Evolutionary conservation across 2,113 vertebrate genomes (phyloP).

Genomic region (Oenanthe oenanthe): DNA sequence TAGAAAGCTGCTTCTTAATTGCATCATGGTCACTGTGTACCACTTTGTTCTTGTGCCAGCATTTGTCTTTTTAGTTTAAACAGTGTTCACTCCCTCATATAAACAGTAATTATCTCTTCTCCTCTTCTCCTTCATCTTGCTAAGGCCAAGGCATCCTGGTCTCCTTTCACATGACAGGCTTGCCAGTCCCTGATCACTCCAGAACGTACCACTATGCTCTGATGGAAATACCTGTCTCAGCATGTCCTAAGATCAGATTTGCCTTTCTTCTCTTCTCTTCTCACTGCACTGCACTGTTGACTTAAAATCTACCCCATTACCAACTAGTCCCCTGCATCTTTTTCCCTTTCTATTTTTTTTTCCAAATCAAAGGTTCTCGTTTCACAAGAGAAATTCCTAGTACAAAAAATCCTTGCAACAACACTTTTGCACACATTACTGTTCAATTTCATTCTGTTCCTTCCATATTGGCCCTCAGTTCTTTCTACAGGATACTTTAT

Average conservation of each 20-base stretch:
- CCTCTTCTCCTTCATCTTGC: conserved; percentile 11
- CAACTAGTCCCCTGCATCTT: background rate
- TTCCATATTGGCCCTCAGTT: background rate
- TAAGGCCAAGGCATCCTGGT: conserved; percentile 15
- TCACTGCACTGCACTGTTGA: background rate
- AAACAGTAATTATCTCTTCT: conserved; percentile 29
- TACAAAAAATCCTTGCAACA: background rate
- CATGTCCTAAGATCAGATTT: background rate
- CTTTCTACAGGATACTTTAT: background rate
- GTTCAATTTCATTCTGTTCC: background rate
- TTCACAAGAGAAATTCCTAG: background rate
- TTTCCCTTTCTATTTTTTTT: background rate
- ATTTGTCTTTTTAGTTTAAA: conserved; percentile 35
- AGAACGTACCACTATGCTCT: background rate
- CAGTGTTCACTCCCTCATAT: conserved; percentile 27
- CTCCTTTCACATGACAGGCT: background rate
- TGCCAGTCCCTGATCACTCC: background rate
- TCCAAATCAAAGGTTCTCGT: background rate
- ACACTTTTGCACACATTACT: background rate
- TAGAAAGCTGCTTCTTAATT: conserved; percentile 61
- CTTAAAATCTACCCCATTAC: background rate
- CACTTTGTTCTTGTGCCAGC: conserved; percentile 64
- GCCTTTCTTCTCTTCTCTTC: background rate
- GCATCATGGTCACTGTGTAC: conserved; percentile 41
- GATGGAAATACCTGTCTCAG: background rate